These are phyloP conservation scores for Anhinga rufa DNA, from an alignment of 2,113 vertebrate genomes.

Conservation along the genomic window DNA sequence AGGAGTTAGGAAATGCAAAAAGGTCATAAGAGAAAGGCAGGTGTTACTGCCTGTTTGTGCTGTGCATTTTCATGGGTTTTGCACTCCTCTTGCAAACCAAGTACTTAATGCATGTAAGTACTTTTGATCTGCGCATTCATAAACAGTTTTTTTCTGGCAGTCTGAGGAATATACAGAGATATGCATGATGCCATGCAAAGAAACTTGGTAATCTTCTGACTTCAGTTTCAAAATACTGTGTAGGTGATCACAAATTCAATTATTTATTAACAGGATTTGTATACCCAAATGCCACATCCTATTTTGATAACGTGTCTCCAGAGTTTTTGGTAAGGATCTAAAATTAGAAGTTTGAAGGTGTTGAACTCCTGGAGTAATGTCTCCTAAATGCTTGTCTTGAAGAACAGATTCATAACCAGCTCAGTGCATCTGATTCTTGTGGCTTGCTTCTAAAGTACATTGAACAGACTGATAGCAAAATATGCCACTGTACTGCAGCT, in stretches of 20 bases:
- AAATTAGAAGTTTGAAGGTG: background rate
- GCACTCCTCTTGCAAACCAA: background rate
- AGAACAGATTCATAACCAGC: background rate
- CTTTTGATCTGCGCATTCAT: background rate
- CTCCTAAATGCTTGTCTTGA: background rate
- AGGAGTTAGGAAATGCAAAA: background rate
- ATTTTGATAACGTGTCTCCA: background rate
- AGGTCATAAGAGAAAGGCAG: background rate
- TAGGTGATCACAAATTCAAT: background rate
- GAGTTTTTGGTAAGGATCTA: background rate
- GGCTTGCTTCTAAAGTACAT: background rate
- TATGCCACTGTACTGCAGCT: background rate
- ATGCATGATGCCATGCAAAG: background rate
- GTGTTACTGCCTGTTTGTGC: background rate
- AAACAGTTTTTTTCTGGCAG: background rate
- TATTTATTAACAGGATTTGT: background rate
- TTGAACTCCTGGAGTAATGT: background rate
- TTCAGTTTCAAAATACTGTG: background rate
- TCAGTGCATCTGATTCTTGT: background rate
- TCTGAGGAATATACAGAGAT: background rate
- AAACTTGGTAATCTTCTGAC: background rate
- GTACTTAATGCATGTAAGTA: accelerated
- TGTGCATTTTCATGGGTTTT: background rate
- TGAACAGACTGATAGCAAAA: background rate
- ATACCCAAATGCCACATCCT: background rate